Conservation (phyloP, 1,140 invertebrate species). For the Drosophila micromelanica region DNA sequence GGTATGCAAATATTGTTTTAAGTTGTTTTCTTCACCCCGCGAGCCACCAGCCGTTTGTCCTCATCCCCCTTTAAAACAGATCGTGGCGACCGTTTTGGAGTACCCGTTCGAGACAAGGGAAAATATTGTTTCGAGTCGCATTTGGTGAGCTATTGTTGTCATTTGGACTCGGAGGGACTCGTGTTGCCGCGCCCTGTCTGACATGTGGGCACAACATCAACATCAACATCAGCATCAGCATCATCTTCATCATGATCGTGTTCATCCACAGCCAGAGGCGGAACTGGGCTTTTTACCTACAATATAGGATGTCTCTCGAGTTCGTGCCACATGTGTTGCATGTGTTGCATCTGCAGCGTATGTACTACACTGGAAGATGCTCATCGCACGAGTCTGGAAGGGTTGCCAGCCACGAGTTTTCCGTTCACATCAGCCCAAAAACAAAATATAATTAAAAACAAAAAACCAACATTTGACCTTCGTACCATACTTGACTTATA, state of each 20-base stretch:
- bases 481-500: slow-evolving; percentile 4
- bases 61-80: slow-evolving; percentile 28
- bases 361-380: slow-evolving; percentile 5
- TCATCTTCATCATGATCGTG: background rate
- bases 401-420: slow-evolving; percentile 28
- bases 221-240: slow-evolving; percentile 2
- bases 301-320: slow-evolving; percentile 5
- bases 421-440: slow-evolving; percentile 20
- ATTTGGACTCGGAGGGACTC: slow-evolving; percentile 33
- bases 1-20: slow-evolving; percentile 23
- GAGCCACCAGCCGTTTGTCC: background rate
- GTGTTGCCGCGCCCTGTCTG: slow-evolving; percentile 20
- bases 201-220: slow-evolving; percentile 69
- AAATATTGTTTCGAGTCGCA: slow-evolving; percentile 79
- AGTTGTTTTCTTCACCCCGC: background rate
- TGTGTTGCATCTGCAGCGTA: slow-evolving; percentile 35
- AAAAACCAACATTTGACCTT: slow-evolving; percentile 11
- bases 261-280: slow-evolving; percentile 19
- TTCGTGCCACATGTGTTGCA: slow-evolving; percentile 74
- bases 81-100: background rate
- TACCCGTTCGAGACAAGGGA: slow-evolving; percentile 64
- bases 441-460: background rate
- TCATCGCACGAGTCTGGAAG: slow-evolving; percentile 18
- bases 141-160: slow-evolving; percentile 72
- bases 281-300: slow-evolving; percentile 55